Conservation (phyloP, 1,140 invertebrate genomes). For the Brachionus paranguensis region DNA sequence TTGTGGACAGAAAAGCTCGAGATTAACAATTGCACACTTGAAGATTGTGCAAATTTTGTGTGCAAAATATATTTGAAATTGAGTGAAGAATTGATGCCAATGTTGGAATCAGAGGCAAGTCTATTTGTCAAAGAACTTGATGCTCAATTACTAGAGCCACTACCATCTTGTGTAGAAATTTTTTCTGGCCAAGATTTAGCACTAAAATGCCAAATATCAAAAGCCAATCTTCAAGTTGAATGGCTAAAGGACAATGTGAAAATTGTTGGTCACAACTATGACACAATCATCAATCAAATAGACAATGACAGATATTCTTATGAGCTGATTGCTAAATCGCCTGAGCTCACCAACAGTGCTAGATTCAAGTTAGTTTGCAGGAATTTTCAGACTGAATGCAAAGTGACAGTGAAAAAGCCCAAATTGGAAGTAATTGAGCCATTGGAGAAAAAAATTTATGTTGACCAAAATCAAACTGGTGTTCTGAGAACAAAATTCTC, state of each 20-base stretch:
- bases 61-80: background rate
- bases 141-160: background rate
- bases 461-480: background rate
- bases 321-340: background rate
- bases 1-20: background rate
- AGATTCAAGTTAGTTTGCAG: background rate
- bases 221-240: background rate
- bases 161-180: background rate
- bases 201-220: background rate
- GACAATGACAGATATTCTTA: background rate
- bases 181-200: background rate
- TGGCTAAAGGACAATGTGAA: background rate
- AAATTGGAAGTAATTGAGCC: background rate
- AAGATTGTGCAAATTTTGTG: background rate
- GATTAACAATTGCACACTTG: background rate
- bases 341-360: background rate
- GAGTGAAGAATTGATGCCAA: background rate
- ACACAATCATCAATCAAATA: background rate
- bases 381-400: background rate
- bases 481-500: background rate
- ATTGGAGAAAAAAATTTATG: background rate
- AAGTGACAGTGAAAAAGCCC: background rate
- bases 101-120: background rate
- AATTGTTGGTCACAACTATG: background rate
- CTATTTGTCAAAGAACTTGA: background rate